phyloP scores from a whole-genome alignment of 1,140 invertebrate genomes.

The Ceratina australensis region DNA sequence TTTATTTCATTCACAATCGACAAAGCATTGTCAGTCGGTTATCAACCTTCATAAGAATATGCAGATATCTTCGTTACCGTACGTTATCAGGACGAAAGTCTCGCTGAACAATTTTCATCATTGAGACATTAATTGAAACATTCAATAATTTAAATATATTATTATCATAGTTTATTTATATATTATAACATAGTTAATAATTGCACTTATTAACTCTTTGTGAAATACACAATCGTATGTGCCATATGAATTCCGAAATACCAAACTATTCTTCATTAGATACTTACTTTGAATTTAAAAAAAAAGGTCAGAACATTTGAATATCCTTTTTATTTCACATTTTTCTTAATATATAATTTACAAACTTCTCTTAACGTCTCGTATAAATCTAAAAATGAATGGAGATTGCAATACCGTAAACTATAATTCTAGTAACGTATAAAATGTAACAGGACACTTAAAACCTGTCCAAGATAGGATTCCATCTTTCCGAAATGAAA shows the following conservation, averaged over 20 bases:
- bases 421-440: constrained; percentile 56
- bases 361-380: constrained; percentile 69
- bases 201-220: too few species aligned
- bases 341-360: constrained; percentile 75
- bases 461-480: constrained; percentile 18
- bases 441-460: constrained; percentile 71
- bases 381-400: constrained; percentile 70
- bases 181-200: too few species aligned
- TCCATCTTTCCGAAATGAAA: constrained; percentile 36
- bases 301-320: constrained; percentile 16
- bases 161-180: background rate
- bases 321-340: constrained; percentile 62
- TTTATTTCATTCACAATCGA: too few species aligned
- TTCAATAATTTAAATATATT: background rate
- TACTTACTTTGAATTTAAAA: background rate
- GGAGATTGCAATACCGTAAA: constrained; percentile 64
- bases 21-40: too few species aligned
- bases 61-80: too few species aligned
- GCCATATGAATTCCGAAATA: too few species aligned
- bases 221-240: too few species aligned
- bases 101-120: too few species aligned
- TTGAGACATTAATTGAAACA: too few species aligned
- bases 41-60: too few species aligned
- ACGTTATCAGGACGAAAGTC: too few species aligned
- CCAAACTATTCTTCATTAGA: too few species aligned